Base-by-base conservation (phyloP, 2,888 invertebrate genomes). In the Hemicrepidius hirtus region DNA sequence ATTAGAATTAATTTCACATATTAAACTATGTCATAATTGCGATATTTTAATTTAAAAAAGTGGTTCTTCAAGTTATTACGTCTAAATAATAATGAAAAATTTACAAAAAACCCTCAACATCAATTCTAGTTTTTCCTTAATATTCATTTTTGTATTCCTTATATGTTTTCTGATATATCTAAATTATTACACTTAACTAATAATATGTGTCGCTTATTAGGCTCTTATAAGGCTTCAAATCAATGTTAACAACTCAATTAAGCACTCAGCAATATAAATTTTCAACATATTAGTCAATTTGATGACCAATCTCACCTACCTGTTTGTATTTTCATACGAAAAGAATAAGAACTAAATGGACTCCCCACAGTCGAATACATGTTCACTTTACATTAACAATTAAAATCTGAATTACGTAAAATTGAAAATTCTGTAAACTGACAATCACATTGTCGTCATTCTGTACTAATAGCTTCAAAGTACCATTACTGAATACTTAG, bases 281-380 rank as follows among this genome's bases (percentile, higher is more conserved):
- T n/a, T n/a, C 35, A 35, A 7, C 10, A 35, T 7, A 7, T 35
- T 35, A 35, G 10, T 5, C 10, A 35, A 35, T 35, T 7, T 7
- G 10, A 10, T 35, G 35, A n/a, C 9, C 3, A 37, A 10, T 12
- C 37, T 6, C 2, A 16, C 63, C 13, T n/a, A 63, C 63, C 63
- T 32, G 24, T 63, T 63, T 63, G 63, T n/a, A 63, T 24, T 49
- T 63, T 63, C 46, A 46, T 63, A 7, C 63, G 44, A 44, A 63
- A 32, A 7, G 63, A 63, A 9, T 24, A 37, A 7, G 60, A 13
- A 24, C 40, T 41, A 20, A 60, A 37, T 13, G 18, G 18, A 20
- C 40, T 20, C 21, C 40, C 60, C 40, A 21, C 1, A 4, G 24
- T 41, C 1, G 35, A 20, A 13, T 24, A 13, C 60, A 60, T 60